Evolutionary conservation across 2,113 vertebrate species (phyloP), one percentile per base, ranked within the genome.

Genomic region (Proteles cristata): DNA sequence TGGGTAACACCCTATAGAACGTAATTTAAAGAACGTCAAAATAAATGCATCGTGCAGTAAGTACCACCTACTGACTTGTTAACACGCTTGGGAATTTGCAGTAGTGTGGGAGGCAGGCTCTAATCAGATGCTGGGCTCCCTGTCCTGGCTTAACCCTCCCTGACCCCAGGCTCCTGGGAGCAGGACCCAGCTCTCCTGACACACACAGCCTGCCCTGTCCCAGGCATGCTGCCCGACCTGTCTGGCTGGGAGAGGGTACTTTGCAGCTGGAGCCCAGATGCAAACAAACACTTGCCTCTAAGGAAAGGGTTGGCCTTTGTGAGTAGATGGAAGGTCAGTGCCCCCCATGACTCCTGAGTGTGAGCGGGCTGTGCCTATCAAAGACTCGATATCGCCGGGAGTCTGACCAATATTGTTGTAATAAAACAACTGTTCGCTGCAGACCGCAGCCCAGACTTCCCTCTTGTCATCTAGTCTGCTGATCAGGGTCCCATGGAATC

Each of bases 391-490:
- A 19, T 85, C 53, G 21, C 77, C 65, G n/a, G 45, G 55, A 82
- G 12, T 82, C 23, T 76, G 87, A 73, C 45, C 63, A 66, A 58
- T 33, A 50, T 69, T 91, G 88, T 65, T 83, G 94, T 95, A 92
- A 33, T 79, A 77, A 94, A 90, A 93, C 61, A 88, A 68, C 45
- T 53, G 7, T 63, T 63, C 33, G 1, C 76, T 43, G 19, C 21
- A 77, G 63, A 74, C 31, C 90, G 68, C 73, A 63, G 39, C 83
- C 50, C 74, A 45, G 53, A 71, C 65, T 76, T 91, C 31, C 33
- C 66, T 85, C 89, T 89, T 68, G 17, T 58, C 88, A 16, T 92
- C 92, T 85, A 35, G 31, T n/a, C 94, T 73, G n/a, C 83, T 61
- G 68, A 96, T 89, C 58, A 11, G 39, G 83, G 43, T 43, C 23